Evolutionary conservation across 2,888 invertebrate genomes (phyloP), one percentile per base, ranked within the genome.

Genomic region (Graphium colonna): DNA sequence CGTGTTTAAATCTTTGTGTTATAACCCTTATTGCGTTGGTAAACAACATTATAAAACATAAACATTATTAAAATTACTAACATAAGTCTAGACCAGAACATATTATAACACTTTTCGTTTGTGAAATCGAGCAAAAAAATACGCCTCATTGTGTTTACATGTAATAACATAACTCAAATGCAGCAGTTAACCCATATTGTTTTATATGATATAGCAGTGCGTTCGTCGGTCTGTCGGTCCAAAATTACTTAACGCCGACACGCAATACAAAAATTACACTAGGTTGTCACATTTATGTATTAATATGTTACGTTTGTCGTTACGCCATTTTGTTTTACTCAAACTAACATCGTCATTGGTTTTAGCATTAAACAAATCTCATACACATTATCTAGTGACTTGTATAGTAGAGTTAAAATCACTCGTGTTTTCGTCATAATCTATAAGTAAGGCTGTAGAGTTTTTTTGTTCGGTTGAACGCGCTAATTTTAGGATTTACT

Each of bases 191-290:
- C 43, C 48, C 12, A 36, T 31, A 47, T 38, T 48, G 48, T 42
- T 53, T 53, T 53, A 53, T 53, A 48, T 53, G 43, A 53, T 48
- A 48, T 38, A 7, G 5, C 42, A 41, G 38, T 36, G 18, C 38
- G 42, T 48, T 31, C 16, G 47, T 48, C 16, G 17, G 47, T 43
- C 43, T 42, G 26, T 48, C 47, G 15, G n/a, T 36, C 26, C 39
- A 36, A 43, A 42, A 64, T 71, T 67, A 73, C 76, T 73, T 68
- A 71, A 70, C 71, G 57, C 64, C 62, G 69, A 63, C 64, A 72
- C 69, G 73, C 73, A 70, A 65, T 68, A 65, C 72, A 71, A 70
- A 71, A 71, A 72, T 63, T 71, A 72, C 74, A 73, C 68, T 72
- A 71, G 54, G 58, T 70, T 72, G 67, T 72, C 62, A 63, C 60